Percentiles rank a stretch among this genome's conserved stretches.
These are phyloP conservation scores for Ailuropoda melanoleuca DNA, from an alignment of 2,113 vertebrate genomes.

Conservation along the genomic window DNA sequence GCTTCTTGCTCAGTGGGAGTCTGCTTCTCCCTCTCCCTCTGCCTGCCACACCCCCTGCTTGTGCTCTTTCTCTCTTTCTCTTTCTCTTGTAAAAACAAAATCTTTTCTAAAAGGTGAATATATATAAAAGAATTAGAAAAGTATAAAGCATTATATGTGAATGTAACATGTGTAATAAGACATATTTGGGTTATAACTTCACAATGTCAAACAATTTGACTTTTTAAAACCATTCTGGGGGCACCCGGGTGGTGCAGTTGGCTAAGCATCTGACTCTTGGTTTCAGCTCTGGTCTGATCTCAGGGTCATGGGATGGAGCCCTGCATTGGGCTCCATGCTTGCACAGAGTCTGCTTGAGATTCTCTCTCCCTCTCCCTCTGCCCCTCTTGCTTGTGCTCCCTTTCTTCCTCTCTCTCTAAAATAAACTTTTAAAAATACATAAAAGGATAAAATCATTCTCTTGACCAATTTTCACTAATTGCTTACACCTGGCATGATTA, in stretches of 20 bases:
- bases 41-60: too few species aligned
- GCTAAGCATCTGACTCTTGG: background rate
- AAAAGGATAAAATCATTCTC: background rate
- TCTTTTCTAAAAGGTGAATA: background rate
- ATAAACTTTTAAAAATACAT: background rate
- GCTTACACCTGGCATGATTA: background rate
- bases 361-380: background rate
- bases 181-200: background rate
- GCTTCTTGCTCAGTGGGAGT: too few species aligned
- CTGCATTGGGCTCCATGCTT: background rate
- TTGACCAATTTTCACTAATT: background rate
- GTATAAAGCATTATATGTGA: background rate
- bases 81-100: too few species aligned
- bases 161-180: background rate
- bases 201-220: background rate
- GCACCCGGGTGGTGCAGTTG: background rate
- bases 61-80: too few species aligned
- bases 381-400: background rate
- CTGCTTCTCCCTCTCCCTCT: too few species aligned
- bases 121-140: background rate
- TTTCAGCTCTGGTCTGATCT: background rate
- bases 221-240: background rate
- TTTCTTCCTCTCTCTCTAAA: background rate
- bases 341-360: background rate
- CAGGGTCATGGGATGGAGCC: too few species aligned